Percentiles rank a stretch among this genome's conserved stretches.
phyloP scores from a whole-genome alignment of 2,888 invertebrate genomes.

The Nephrotoma guestfalica region DNA sequence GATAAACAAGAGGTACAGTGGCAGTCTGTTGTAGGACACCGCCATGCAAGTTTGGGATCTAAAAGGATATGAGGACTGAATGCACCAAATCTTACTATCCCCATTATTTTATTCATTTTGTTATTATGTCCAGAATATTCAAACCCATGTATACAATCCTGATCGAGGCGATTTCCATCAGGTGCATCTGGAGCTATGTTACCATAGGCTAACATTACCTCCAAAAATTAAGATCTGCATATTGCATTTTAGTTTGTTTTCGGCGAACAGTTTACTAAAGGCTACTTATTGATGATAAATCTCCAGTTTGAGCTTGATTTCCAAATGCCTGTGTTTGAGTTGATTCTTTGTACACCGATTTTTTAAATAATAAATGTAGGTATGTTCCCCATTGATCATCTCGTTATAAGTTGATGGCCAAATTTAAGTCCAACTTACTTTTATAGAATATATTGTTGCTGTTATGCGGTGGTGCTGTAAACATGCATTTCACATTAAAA shows the following conservation, averaged over 20 bases:
- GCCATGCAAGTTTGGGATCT: conserved; percentile 39
- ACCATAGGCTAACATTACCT: conserved; percentile 87
- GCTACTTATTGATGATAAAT: conserved; percentile 36
- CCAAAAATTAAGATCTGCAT: conserved; percentile 84
- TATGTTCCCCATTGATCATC: conserved; percentile 56
- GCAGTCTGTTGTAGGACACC: conserved; percentile 60
- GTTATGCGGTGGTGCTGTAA: conserved; percentile 54
- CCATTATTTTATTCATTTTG: conserved; percentile 50
- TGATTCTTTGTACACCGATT: conserved; percentile 32
- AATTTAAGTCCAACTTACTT: conserved; percentile 50
- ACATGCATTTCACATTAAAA: conserved; percentile 42
- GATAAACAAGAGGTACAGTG: conserved; percentile 64
- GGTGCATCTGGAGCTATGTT: conserved; percentile 73
- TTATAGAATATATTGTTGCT: conserved; percentile 47
- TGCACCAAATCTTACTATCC: conserved; percentile 37
- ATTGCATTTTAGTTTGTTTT: conserved; percentile 54
- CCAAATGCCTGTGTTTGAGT: conserved; percentile 54
- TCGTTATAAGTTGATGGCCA: conserved; percentile 64
- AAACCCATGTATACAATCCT: conserved; percentile 53
- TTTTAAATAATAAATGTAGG: conserved; percentile 54
- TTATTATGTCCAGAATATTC: conserved; percentile 46
- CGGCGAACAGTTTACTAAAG: too few relatives aligned
- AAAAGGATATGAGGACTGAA: conserved; percentile 38
- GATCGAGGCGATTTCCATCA: conserved; percentile 44
- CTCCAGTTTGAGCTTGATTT: conserved; percentile 65